A percentile compares a stretch with the other conserved stretches of the same genome.
Conservation (phyloP, 1,140 invertebrate species). For the Brachystomella parvula region DNA sequence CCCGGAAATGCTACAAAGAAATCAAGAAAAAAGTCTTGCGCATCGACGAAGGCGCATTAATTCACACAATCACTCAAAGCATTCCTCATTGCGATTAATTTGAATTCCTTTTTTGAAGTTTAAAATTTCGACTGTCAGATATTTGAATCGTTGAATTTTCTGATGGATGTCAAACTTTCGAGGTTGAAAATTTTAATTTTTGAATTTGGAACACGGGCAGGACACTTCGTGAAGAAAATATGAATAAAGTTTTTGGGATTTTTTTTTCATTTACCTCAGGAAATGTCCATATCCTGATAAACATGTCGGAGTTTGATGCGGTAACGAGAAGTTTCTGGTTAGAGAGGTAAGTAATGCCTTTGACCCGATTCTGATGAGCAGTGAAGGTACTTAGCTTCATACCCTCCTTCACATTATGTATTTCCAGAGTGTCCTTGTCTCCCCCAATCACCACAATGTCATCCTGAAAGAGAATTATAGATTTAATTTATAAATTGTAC, state of each 20-base stretch:
- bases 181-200: no score
- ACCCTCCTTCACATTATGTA: slow-evolving; percentile 50
- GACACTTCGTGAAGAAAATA: no score
- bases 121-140: no score
- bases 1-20: neutral
- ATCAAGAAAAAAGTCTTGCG: neutral
- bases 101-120: no score
- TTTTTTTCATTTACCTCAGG: slow-evolving; percentile 31
- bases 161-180: no score
- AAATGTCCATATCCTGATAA: slow-evolving; percentile 65
- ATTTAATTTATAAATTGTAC: neutral
- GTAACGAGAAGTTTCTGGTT: slow-evolving; percentile 50
- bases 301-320: slow-evolving; percentile 60
- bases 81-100: no score
- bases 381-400: slow-evolving; percentile 46
- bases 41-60: no score
- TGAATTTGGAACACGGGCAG: no score
- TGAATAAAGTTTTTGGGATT: neutral
- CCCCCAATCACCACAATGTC: slow-evolving; percentile 57
- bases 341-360: slow-evolving; percentile 51
- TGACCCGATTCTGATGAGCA: slow-evolving; percentile 60
- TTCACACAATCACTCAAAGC: no score
- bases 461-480: slow-evolving; percentile 46
- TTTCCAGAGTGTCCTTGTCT: slow-evolving; percentile 59
- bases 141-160: no score